Evolutionary conservation across 1,140 invertebrate genomes (phyloP).

Genomic region (Drosophila novamexicana): DNA sequence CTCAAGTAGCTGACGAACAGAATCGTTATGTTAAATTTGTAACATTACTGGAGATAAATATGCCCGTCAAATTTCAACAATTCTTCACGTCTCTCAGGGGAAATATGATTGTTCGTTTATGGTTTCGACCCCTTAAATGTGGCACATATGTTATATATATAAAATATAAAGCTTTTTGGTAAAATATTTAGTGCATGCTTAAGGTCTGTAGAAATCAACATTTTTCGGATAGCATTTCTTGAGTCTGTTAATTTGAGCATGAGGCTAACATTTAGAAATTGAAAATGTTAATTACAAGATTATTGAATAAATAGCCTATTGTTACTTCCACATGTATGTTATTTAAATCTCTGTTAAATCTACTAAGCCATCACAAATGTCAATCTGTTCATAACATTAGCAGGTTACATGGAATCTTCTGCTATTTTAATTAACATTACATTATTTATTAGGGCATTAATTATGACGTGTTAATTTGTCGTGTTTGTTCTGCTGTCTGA

Average conservation of each 20-base stretch:
- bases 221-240: too few species aligned
- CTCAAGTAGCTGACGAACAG: conserved; percentile 6
- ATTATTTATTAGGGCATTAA: too few species aligned
- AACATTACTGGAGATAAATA: not conserved
- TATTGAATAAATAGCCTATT: too few species aligned
- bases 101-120: not conserved
- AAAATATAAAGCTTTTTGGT: not conserved
- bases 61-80: not conserved
- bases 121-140: not conserved
- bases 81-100: not conserved
- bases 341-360: not conserved
- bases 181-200: not conserved
- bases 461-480: too few species aligned
- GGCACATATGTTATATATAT: not conserved
- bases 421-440: not conserved
- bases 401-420: not conserved
- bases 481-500: too few species aligned
- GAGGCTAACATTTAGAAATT: too few species aligned
- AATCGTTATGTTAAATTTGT: conserved; percentile 20
- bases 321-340: too few species aligned
- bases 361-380: not conserved
- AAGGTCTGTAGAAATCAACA: too few species aligned
- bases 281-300: too few species aligned
- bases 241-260: too few species aligned
- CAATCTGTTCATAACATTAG: not conserved